These are phyloP conservation scores for Halisarca cf. caerulea DNA, from an alignment of 37 sponge, comb jelly and placozoan genomes.

Conservation along the genomic window DNA sequence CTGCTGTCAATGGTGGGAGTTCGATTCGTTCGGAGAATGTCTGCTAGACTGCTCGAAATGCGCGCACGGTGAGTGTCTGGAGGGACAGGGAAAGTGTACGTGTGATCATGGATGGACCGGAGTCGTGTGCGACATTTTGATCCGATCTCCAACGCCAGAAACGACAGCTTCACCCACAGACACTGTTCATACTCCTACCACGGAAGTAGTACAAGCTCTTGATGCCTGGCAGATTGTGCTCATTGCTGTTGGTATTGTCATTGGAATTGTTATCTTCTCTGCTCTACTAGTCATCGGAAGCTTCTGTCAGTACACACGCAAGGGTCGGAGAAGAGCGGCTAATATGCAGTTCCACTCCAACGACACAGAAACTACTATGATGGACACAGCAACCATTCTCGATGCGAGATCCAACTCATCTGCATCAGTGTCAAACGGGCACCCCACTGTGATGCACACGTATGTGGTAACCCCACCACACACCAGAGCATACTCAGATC, in stretches of 20 bases:
- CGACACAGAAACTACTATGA: neutral
- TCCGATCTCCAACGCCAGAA: too few relatives aligned
- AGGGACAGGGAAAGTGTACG: neutral
- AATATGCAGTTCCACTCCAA: neutral
- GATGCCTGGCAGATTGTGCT: slow-evolving; percentile 49
- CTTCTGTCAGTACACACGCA: slow-evolving; percentile 27
- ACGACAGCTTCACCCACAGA: neutral
- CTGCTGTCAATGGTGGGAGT: neutral
- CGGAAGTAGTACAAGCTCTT: neutral
- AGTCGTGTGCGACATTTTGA: too few relatives aligned
- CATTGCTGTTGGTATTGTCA: slow-evolving; percentile 59
- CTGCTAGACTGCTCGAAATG: neutral
- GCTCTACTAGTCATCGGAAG: slow-evolving; percentile 45
- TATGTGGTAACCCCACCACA: neutral
- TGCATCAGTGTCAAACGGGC: neutral
- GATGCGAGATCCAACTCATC: neutral
- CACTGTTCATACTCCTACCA: neutral
- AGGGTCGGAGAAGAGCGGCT: neutral
- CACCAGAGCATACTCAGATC: neutral
- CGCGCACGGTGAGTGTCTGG: neutral
- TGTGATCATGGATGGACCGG: neutral
- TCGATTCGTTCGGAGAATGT: neutral
- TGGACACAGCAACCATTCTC: neutral
- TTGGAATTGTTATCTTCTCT: slow-evolving; percentile 63
- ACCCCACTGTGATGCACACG: too few relatives aligned